Evolutionary conservation across 2,888 invertebrate genomes (phyloP), one percentile per base, ranked within the genome.

Genomic region (Argyra leucocephala): DNA sequence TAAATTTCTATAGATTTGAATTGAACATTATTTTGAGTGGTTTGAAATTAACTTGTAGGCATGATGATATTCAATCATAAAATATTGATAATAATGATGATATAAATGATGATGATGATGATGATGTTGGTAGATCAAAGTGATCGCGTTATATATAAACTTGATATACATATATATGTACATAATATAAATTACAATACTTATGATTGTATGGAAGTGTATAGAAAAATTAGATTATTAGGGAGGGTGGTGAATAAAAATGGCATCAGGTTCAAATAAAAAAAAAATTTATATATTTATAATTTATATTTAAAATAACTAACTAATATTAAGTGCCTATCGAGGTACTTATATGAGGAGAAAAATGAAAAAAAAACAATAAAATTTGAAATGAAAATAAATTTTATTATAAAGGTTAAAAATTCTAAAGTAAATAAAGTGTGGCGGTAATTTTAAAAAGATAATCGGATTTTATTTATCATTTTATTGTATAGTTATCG

Each of bases 11-110:
- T 10, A 31, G 31, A 18, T 48, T 48, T n/a, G 18, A 48, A 48
- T 48, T 48, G 48, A 48, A 48, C 48, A 48, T n/a, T n/a, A 48
- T 48, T n/a, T 48, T 48, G 48, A 48, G 48, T 48, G 48, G 48
- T 48, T 48, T 48, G 18, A 48, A 48, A 48, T 48, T 48, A 48
- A 48, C 48, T 48, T 15, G 18, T 48, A 18, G 48, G 18, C 48
- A 48, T 48, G 48, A 48, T 48, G 10, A 31, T 31, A n/a, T 31
- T 31, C 7, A 5, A 48, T 48, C 5, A 48, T 48, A 48, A 18
- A 2, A n/a, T n/a, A 48, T 18, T 48, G 48, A 48, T 48, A 18
- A 48, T 48, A 15, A 48, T n/a, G 18, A 12, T 48, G 48, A 48
- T 48, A 12, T n/a, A n/a, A n/a, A 31, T 31, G 7, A n/a, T n/a